A percentile compares a stretch with the other conserved stretches of the same genome.
phyloP scores from a whole-genome alignment of 2,888 invertebrate species.

The Prosapia bicincta region DNA sequence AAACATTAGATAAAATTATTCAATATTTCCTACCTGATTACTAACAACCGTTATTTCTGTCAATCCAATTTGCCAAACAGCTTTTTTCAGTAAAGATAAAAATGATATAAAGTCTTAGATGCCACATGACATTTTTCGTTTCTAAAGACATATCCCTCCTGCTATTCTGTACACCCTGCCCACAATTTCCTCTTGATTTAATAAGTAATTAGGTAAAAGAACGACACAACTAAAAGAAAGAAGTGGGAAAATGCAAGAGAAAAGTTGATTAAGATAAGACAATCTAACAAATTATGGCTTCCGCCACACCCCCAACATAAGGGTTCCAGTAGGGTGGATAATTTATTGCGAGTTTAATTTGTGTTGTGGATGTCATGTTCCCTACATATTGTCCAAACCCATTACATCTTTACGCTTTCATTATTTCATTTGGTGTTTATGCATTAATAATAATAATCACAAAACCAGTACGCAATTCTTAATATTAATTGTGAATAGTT shows the following conservation, averaged over 20 bases:
- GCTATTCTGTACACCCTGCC: background rate
- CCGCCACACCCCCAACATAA: background rate
- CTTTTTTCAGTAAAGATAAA: too few species aligned
- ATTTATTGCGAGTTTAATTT: background rate
- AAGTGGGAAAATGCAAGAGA: background rate
- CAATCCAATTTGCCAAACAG: too few species aligned
- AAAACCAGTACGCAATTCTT: too few species aligned
- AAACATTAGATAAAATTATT: too few species aligned
- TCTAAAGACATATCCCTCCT: background rate
- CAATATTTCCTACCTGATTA: too few species aligned
- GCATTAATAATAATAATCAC: too few species aligned
- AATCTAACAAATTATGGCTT: background rate
- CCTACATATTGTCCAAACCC: background rate
- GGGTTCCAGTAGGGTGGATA: background rate
- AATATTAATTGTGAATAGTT: too few species aligned
- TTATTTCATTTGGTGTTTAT: too few species aligned
- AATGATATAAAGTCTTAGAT: too few species aligned
- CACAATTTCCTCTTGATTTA: background rate
- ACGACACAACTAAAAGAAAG: background rate
- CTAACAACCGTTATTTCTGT: too few species aligned
- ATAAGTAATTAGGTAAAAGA: background rate
- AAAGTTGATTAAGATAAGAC: background rate
- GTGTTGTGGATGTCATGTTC: background rate
- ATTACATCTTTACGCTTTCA: background rate
- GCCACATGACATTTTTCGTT: too few species aligned